phyloP scores from a whole-genome alignment of 1,140 invertebrate genomes.

The Coelopa frigida region DNA sequence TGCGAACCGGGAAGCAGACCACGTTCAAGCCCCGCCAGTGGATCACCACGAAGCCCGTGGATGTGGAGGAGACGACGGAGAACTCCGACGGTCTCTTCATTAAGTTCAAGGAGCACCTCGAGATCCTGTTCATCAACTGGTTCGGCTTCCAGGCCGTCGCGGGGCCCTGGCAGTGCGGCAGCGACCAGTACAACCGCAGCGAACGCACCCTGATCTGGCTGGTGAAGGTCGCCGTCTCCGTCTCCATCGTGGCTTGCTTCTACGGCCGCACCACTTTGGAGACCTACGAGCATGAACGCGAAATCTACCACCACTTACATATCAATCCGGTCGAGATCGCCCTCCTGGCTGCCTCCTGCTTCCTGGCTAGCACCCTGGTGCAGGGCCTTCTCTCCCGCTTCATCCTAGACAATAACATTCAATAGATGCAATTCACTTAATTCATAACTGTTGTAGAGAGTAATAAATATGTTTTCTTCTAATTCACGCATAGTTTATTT shows the following conservation, averaged over 20 bases:
- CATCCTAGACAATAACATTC: too few relatives aligned
- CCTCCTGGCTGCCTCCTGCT: constrained; percentile 4
- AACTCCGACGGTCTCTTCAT: background rate
- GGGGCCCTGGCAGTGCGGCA: constrained; percentile 7
- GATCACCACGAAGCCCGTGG: background rate
- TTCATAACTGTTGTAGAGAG: too few relatives aligned
- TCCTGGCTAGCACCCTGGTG: background rate
- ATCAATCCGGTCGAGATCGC: constrained; percentile 6
- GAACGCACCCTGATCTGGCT: constrained; percentile 12
- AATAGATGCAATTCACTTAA: too few relatives aligned
- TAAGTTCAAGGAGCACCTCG: background rate
- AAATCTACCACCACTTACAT: constrained; percentile 4
- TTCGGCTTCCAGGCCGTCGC: constrained; percentile 8
- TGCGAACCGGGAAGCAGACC: background rate
- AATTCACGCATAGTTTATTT: too few relatives aligned
- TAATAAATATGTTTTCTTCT: too few relatives aligned
- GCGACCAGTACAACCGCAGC: constrained; percentile 2
- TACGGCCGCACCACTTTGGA: constrained; percentile 9
- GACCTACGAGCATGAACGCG: constrained; percentile 12
- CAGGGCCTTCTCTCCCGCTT: too few relatives aligned
- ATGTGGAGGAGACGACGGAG: background rate
- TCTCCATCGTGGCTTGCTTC: constrained; percentile 6
- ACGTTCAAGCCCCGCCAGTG: constrained; percentile 1
- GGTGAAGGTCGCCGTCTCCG: background rate
- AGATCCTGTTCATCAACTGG: constrained; percentile 11